phyloP scores from a whole-genome alignment of 1,140 invertebrate genomes.

The Drosophila burlai region DNA sequence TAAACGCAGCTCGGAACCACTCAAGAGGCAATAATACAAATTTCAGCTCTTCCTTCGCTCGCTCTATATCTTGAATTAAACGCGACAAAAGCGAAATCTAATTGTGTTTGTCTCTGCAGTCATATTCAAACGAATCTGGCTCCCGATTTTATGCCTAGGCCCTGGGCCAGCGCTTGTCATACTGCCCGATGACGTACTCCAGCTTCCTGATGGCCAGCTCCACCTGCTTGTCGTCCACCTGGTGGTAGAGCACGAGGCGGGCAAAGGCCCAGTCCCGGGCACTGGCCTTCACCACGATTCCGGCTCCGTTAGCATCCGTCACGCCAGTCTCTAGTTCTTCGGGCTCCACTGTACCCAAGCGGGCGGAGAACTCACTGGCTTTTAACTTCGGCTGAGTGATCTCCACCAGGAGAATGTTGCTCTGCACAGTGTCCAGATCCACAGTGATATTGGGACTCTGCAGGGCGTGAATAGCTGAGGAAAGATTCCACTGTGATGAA shows the following conservation, averaged over 20 bases:
- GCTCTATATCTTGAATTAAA: conserved; percentile 69
- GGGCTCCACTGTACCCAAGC: conserved; percentile 87
- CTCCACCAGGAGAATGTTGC: conserved; percentile 92
- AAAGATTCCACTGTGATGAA: background rate
- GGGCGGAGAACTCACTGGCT: conserved; percentile 87
- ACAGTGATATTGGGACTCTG: conserved; percentile 87
- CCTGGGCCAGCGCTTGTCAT: conserved; percentile 76
- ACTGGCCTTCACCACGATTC: conserved; percentile 87
- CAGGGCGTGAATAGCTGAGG: conserved; percentile 87
- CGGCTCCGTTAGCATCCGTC: conserved; percentile 82
- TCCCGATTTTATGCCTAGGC: background rate
- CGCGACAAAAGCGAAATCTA: conserved; percentile 45
- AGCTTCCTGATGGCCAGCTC: conserved; percentile 89
- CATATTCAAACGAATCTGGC: conserved; percentile 18
- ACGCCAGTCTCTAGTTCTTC: conserved; percentile 86
- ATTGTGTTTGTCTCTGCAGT: conserved; percentile 47
- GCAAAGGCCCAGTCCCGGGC: conserved; percentile 86
- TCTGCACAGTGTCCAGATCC: conserved; percentile 89
- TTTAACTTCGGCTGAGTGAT: conserved; percentile 86
- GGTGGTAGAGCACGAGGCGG: conserved; percentile 89
- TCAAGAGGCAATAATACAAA: conserved; percentile 73
- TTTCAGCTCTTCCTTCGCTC: conserved; percentile 50
- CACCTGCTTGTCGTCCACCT: conserved; percentile 88
- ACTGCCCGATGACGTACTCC: conserved; percentile 87
- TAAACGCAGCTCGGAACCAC: conserved; percentile 66